Base-by-base conservation (phyloP, 1,140 invertebrate genomes). In the Drosophila trapezifrons region DNA sequence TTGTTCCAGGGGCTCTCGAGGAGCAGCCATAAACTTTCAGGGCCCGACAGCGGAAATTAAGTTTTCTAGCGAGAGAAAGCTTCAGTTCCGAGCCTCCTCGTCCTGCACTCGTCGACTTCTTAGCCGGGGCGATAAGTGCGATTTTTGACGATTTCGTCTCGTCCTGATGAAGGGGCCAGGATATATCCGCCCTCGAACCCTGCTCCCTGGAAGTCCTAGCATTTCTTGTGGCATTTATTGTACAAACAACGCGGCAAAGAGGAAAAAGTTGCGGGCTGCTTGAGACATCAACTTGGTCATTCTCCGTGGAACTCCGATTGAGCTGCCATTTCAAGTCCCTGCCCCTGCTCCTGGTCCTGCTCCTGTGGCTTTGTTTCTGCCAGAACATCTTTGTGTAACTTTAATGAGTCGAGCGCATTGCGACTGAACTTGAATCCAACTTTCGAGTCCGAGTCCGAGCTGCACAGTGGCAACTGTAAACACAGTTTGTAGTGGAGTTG, bases 61-160 rank as follows among this genome's bases (percentile, higher is more conserved):
- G 84, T 89, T 89, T 89, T 75, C 59, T n/a, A 56, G 71, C 52
- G 52, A 58, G 57, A 55, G 47, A 65, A 52, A 35, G 46, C 69
- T 52, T 40, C 56, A 76, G 60, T 13, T 45, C 32, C 5, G 47
- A 27, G 46, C 10, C 49, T 52, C 43, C 29, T 54, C 51, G 49
- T 51, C 63, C 35, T 35, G 29, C 45, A 37, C 37, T 47, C 35
- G 73, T 55, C 43, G 72, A 86, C 82, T 78, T 78, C 76, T 75
- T 75, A 71, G 57, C 58, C 72, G 45, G 63, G 67, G 67, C 83
- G 80, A 83, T 89, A 89, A 87, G 83, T 87, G 83, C 84, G 83
- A 87, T 83, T 87, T 87, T 89, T 89, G 83, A 87, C 84, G 83
- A 87, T 89, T 87, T 83, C 77, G 67, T 51, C 45, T 73, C 62